phyloP scores from a whole-genome alignment of 2,797 vertebrate species.

The Apogon hyalosoma region DNA sequence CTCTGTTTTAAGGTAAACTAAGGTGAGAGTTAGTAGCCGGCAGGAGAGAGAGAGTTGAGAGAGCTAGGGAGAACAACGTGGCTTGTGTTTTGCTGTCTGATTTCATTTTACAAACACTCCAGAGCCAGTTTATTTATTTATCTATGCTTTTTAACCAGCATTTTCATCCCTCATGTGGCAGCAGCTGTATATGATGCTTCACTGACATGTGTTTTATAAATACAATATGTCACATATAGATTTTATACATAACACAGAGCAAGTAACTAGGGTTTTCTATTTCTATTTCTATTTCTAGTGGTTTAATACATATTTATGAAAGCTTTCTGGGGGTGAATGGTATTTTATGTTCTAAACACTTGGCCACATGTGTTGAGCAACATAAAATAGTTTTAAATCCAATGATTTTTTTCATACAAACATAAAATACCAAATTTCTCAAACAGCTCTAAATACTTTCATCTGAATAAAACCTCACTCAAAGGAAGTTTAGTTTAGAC shows the following conservation, averaged over 20 bases:
- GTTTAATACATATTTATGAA: too few relatives aligned
- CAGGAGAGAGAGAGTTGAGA: constrained; percentile 25
- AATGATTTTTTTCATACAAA: too few relatives aligned
- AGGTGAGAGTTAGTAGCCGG: constrained; percentile 62
- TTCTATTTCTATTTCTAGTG: too few relatives aligned
- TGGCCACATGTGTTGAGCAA: background rate
- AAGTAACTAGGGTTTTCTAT: background rate
- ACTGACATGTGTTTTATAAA: background rate
- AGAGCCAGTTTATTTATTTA: constrained; percentile 6
- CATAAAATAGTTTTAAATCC: background rate
- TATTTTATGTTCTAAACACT: too few relatives aligned
- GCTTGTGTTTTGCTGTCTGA: constrained; percentile 39
- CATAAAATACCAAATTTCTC: background rate
- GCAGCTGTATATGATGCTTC: background rate
- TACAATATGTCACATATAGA: too few relatives aligned
- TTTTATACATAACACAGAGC: background rate
- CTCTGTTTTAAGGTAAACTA: constrained; percentile 60
- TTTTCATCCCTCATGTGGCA: background rate
- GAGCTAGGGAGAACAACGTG: constrained; percentile 1
- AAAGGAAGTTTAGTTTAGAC: too few relatives aligned
- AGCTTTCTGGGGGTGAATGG: too few relatives aligned
- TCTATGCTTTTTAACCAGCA: background rate
- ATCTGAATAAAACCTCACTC: too few relatives aligned
- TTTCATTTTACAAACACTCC: constrained; percentile 18
- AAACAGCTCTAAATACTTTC: background rate